Evolutionary conservation across 2,113 vertebrate species (phyloP).

Genomic region (Pachycephala philippinensis): DNA sequence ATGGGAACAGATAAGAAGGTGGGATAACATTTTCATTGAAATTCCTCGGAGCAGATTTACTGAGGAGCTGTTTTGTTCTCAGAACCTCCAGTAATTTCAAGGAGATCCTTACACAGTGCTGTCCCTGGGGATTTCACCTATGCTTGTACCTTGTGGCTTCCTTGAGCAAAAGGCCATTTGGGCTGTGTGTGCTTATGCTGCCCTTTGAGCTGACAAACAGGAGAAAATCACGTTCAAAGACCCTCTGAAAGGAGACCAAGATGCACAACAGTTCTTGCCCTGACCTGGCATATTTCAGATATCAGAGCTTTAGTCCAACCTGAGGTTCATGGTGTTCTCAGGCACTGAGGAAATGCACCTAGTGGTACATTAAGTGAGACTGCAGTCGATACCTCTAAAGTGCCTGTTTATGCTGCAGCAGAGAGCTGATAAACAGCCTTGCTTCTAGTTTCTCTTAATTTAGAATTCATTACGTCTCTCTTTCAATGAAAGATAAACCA

Average conservation of each 20-base stretch:
- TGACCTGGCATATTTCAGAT: background rate
- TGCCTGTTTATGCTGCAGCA: slow-evolving; percentile 12
- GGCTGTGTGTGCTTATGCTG: accelerated
- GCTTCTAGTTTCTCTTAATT: slow-evolving; percentile 64
- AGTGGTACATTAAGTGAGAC: slow-evolving; percentile 27
- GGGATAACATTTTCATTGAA: background rate
- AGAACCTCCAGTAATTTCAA: background rate
- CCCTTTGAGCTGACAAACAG: background rate
- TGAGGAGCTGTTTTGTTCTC: background rate
- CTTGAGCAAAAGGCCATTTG: background rate
- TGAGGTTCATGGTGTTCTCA: background rate
- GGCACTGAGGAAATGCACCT: background rate
- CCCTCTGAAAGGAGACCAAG: background rate
- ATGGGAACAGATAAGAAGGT: background rate
- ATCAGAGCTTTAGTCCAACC: background rate
- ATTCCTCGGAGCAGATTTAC: background rate
- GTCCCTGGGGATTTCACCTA: background rate
- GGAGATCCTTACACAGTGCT: background rate
- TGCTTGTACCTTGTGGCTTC: background rate
- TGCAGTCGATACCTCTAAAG: slow-evolving; percentile 5
- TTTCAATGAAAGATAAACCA: slow-evolving; percentile 77
- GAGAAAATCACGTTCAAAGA: background rate
- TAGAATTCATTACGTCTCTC: slow-evolving; percentile 73
- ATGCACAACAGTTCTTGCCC: background rate
- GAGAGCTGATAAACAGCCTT: slow-evolving; percentile 16